Conservation (phyloP, 53 echinoderm and acorn worm species). For the Patiria pectinifera region DNA sequence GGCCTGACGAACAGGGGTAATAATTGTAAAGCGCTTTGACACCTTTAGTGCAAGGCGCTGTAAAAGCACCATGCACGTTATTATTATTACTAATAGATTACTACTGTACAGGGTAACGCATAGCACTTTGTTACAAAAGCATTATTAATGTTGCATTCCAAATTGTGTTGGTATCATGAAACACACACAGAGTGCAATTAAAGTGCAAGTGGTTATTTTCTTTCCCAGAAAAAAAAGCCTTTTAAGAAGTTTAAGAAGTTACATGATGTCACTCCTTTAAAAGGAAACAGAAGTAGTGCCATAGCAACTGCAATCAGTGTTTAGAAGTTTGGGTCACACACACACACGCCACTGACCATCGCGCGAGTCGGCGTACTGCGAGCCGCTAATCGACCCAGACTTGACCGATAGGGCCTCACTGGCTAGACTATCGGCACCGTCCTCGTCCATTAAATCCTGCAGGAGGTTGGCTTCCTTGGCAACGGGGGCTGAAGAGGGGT, state of each 20-base stretch:
- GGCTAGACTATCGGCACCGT: constrained; percentile 45
- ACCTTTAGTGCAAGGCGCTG: too few species aligned
- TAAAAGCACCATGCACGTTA: too few species aligned
- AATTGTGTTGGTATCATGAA: not conserved
- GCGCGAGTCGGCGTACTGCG: constrained; percentile 47
- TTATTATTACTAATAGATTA: too few species aligned
- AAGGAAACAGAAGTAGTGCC: not conserved
- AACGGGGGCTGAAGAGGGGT: constrained; percentile 11
- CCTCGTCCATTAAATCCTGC: constrained; percentile 41
- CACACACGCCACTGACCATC: constrained; percentile 52
- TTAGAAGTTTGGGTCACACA: not conserved
- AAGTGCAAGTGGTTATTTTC: not conserved
- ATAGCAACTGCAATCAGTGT: not conserved
- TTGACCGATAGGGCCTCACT: constrained; percentile 60
- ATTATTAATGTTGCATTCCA: not conserved
- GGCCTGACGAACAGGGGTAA: too few species aligned
- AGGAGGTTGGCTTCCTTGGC: not conserved
- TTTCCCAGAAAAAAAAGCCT: too few species aligned
- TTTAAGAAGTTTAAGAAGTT: too few species aligned
- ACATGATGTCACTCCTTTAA: not conserved
- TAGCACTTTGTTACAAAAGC: too few species aligned
- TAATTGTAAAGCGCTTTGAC: too few species aligned
- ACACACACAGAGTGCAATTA: not conserved
- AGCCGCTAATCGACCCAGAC: constrained; percentile 44
- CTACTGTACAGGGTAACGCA: too few species aligned